Percentiles rank a stretch among this genome's conserved stretches.
Evolutionary conservation across 2,113 vertebrate genomes (phyloP).

Genomic region (Dipodomys spectabilis): DNA sequence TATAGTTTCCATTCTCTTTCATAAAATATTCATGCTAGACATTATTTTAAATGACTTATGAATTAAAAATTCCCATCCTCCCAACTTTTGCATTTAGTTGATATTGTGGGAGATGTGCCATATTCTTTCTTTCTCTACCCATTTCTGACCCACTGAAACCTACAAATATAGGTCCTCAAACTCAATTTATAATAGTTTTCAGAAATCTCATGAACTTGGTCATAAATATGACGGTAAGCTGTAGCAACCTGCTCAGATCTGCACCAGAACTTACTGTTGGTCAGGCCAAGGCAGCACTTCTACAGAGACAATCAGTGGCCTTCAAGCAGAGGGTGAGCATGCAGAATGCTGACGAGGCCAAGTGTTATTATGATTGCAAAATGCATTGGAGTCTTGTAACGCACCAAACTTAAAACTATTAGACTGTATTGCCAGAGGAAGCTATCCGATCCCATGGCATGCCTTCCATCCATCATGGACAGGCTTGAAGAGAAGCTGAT

Average conservation of each 20-base stretch:
- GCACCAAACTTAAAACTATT: neutral
- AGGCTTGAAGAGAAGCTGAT: neutral
- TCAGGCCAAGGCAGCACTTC: neutral
- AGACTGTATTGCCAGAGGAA: neutral
- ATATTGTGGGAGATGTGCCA: neutral
- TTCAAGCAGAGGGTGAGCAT: neutral
- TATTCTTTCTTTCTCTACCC: neutral
- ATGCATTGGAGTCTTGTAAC: neutral
- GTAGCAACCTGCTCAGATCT: neutral
- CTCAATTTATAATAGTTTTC: neutral
- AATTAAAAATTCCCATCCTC: neutral
- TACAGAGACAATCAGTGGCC: neutral
- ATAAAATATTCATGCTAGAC: neutral
- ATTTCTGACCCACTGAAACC: neutral
- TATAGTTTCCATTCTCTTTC: neutral
- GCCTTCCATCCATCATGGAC: neutral
- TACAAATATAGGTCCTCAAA: neutral
- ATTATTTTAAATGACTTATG: conserved; percentile 9
- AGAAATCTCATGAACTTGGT: neutral
- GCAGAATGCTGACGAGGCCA: accelerated
- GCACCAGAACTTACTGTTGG: neutral
- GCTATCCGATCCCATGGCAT: neutral
- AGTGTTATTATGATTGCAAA: neutral
- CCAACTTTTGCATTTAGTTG: neutral
- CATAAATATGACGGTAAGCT: neutral